These are phyloP conservation scores for Tribolium madens DNA, from an alignment of 1,140 invertebrate genomes.

Conservation along the genomic window DNA sequence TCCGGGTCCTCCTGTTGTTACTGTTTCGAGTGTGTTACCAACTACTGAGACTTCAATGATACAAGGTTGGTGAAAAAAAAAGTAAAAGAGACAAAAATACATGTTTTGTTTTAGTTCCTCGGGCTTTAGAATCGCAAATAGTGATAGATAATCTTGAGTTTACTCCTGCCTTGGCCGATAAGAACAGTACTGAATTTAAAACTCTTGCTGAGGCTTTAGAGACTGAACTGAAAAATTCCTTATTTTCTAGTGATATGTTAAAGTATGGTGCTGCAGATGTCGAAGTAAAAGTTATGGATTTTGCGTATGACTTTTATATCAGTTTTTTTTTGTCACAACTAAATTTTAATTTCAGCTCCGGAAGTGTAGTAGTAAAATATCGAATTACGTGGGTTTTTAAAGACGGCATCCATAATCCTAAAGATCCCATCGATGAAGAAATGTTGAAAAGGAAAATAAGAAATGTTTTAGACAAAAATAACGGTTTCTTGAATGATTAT, in stretches of 20 bases:
- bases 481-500: constrained; percentile 70
- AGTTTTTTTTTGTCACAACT: neutral
- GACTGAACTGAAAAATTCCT: constrained; percentile 69
- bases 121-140: constrained; percentile 75
- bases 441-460: constrained; percentile 67
- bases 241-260: constrained; percentile 68
- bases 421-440: constrained; percentile 69
- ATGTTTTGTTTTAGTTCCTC: constrained; percentile 70
- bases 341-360: constrained; percentile 68
- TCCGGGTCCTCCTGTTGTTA: constrained; percentile 67
- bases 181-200: constrained; percentile 73
- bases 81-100: neutral
- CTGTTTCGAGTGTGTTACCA: constrained; percentile 65
- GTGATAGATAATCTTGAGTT: constrained; percentile 76
- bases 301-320: constrained; percentile 65
- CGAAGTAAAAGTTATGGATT: constrained; percentile 74
- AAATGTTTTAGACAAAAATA: constrained; percentile 66
- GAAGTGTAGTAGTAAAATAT: constrained; percentile 74
- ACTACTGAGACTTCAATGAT: constrained; percentile 67
- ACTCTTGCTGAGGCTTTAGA: constrained; percentile 71
- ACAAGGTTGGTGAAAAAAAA: constrained; percentile 53
- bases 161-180: constrained; percentile 70
- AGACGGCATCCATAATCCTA: constrained; percentile 65
- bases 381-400: constrained; percentile 74
- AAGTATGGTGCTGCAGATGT: constrained; percentile 69